Percentiles rank a stretch among this genome's conserved stretches.
These are phyloP conservation scores for Geotrypetes seraphini DNA, from an alignment of 2,797 vertebrate genomes.

Conservation along the genomic window DNA sequence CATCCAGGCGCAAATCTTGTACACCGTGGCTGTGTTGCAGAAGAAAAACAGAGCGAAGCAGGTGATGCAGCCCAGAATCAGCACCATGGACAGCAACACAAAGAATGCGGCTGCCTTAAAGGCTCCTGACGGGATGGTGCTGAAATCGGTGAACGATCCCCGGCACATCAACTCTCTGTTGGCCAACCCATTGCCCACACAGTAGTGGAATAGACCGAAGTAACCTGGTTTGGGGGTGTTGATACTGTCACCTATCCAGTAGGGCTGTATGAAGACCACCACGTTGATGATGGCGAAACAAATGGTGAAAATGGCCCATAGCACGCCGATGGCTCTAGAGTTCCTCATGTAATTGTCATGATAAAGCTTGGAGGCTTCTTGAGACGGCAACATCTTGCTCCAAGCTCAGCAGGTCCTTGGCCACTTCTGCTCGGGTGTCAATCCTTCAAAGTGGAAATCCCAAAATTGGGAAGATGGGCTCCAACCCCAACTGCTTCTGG, in stretches of 20 bases:
- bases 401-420: neutral
- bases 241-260: conserved; percentile 95
- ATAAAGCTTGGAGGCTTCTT: conserved; percentile 91
- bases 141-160: conserved; percentile 90
- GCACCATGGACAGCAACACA: conserved; percentile 94
- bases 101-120: conserved; percentile 90
- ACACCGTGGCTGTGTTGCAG: conserved; percentile 95
- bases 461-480: neutral
- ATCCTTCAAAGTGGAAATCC: neutral
- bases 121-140: conserved; percentile 85
- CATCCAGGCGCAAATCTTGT: conserved; percentile 98
- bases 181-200: conserved; percentile 77
- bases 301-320: conserved; percentile 96
- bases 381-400: conserved; percentile 83
- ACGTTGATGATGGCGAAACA: conserved; percentile 96
- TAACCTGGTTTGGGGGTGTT: conserved; percentile 86
- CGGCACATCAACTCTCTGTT: conserved; percentile 81
- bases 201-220: conserved; percentile 94
- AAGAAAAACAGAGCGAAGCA: conserved; percentile 96
- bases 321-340: conserved; percentile 87
- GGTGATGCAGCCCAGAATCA: conserved; percentile 89
- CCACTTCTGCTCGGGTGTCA: neutral
- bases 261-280: conserved; percentile 94
- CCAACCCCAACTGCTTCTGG: neutral
- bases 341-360: conserved; percentile 91